Percentiles rank a stretch among this genome's conserved stretches.
These are phyloP conservation scores for Tortrix viridana DNA, from an alignment of 2,888 invertebrate genomes.

Conservation along the genomic window DNA sequence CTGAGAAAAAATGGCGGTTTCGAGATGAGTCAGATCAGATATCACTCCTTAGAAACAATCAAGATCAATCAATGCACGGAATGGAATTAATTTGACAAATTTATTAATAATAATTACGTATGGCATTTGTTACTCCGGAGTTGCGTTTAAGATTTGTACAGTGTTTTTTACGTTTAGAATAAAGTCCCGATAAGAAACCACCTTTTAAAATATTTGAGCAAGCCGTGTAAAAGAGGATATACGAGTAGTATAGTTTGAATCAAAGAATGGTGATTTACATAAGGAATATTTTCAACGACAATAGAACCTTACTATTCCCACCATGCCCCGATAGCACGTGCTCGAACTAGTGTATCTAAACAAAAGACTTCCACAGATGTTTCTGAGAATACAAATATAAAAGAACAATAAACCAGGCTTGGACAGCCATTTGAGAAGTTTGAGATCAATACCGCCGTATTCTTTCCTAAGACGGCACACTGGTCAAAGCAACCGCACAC, in stretches of 20 bases:
- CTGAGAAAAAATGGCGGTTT: too few species aligned
- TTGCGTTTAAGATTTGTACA: too few species aligned
- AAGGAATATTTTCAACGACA: constrained; percentile 24
- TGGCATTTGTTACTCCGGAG: too few species aligned
- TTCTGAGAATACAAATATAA: constrained; percentile 58
- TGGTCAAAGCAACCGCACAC: neutral
- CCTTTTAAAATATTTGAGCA: neutral
- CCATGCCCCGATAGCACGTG: constrained; percentile 61
- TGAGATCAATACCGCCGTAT: constrained; percentile 58
- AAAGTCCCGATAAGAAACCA: too few species aligned
- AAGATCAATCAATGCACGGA: too few species aligned
- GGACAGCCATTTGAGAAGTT: constrained; percentile 53
- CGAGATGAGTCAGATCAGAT: too few species aligned
- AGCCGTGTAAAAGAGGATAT: neutral
- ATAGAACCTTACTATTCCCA: constrained; percentile 44
- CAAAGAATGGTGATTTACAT: constrained; percentile 24
- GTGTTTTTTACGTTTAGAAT: too few species aligned
- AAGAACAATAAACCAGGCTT: constrained; percentile 53
- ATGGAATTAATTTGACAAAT: too few species aligned
- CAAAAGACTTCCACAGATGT: constrained; percentile 67
- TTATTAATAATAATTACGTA: too few species aligned
- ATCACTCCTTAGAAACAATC: too few species aligned
- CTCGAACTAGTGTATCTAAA: constrained; percentile 55
- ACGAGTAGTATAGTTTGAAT: constrained; percentile 7
- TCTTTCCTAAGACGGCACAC: constrained; percentile 36